phyloP scores from a whole-genome alignment of 2,797 vertebrate species.

The Kryptopterus vitreolus region DNA sequence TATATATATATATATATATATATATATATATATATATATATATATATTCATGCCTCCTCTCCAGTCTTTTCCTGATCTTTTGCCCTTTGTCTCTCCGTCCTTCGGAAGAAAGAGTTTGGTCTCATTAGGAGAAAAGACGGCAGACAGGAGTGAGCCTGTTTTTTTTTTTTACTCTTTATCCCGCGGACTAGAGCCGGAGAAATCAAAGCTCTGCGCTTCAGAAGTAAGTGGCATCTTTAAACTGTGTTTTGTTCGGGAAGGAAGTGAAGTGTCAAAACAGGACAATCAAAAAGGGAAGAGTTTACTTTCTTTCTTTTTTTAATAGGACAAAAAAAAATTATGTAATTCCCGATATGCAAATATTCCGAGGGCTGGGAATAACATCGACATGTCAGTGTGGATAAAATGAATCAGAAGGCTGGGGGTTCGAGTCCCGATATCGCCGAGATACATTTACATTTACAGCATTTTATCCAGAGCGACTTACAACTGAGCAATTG shows the following conservation, averaged over 20 bases:
- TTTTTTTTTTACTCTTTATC: constrained; percentile 51
- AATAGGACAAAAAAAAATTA: no score
- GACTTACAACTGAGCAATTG: no score
- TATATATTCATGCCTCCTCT: constrained; percentile 30
- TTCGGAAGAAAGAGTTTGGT: constrained; percentile 53
- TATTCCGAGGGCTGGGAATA: not conserved
- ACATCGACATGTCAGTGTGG: not conserved
- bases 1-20: constrained; percentile 10
- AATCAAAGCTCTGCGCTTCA: constrained; percentile 44
- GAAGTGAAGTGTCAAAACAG: constrained; percentile 33
- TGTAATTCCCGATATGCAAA: no score
- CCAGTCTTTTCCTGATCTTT: constrained; percentile 21
- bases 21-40: constrained; percentile 5
- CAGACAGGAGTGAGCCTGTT: constrained; percentile 51
- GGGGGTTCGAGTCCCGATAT: no score
- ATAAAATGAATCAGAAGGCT: no score
- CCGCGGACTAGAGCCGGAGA: constrained; percentile 47
- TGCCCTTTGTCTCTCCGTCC: constrained; percentile 26
- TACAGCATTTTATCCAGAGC: no score
- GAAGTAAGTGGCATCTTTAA: constrained; percentile 48
- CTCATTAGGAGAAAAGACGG: constrained; percentile 53
- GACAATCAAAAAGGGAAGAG: not conserved
- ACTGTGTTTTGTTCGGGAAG: constrained; percentile 46
- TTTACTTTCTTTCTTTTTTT: no score
- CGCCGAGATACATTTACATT: no score